Percentiles rank a stretch among this genome's conserved stretches.
Conservation (phyloP, 1,140 invertebrate genomes). For the Bemisia tabaci region DNA sequence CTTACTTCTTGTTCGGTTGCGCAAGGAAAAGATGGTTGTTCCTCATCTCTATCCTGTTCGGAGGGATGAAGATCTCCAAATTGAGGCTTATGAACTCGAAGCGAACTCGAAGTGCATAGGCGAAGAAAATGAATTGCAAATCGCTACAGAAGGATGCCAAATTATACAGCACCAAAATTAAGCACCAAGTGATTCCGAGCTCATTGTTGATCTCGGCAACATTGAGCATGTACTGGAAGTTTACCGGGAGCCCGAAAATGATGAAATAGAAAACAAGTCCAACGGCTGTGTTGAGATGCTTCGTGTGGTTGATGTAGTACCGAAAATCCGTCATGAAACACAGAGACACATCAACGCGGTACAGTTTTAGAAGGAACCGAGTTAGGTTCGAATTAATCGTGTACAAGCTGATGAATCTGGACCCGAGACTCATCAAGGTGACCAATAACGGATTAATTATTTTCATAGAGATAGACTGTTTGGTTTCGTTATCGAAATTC, state of each 20-base stretch:
- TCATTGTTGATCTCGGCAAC: constrained; percentile 5
- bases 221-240: constrained; percentile 9
- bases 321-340: background rate
- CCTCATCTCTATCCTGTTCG: no score
- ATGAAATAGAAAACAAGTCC: constrained; percentile 9
- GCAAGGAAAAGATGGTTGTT: no score
- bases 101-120: constrained; percentile 9
- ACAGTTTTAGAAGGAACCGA: constrained; percentile 4
- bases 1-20: no score
- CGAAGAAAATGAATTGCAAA: constrained; percentile 16
- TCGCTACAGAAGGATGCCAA: constrained; percentile 13
- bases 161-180: constrained; percentile 10
- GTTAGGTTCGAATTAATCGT: constrained; percentile 5
- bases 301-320: background rate
- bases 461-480: constrained; percentile 15
- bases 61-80: background rate
- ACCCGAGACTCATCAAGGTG: constrained; percentile 12
- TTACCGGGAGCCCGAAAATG: constrained; percentile 10
- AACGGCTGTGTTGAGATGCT: background rate
- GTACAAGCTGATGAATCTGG: constrained; percentile 4
- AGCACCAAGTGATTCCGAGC: constrained; percentile 13
- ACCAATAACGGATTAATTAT: constrained; percentile 15
- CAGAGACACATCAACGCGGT: constrained; percentile 7
- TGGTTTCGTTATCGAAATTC: constrained; percentile 10
- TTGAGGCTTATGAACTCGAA: constrained; percentile 13